Evolutionary conservation across 2,113 vertebrate genomes (phyloP).

Genomic region (Perca fluviatilis): DNA sequence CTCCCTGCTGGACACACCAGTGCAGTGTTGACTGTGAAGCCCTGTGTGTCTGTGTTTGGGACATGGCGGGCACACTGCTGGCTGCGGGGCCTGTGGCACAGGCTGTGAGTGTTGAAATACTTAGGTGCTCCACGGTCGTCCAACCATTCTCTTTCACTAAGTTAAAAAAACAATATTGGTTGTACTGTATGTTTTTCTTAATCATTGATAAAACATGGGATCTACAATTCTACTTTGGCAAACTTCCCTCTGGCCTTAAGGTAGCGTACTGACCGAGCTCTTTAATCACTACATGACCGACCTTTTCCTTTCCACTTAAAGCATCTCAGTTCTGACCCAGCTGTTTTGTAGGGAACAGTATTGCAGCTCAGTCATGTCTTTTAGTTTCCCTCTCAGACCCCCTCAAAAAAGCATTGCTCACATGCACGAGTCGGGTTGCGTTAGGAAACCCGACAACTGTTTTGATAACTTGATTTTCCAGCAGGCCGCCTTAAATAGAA

Average conservation of each 20-base stretch:
- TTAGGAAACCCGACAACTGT: slow-evolving; percentile 32
- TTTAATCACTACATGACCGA: slow-evolving; percentile 20
- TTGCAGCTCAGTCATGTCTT: slow-evolving; percentile 16
- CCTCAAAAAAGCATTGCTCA: slow-evolving; percentile 14
- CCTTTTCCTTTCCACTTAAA: slow-evolving; percentile 9
- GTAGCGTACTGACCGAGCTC: slow-evolving; percentile 54
- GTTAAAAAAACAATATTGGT: slow-evolving; percentile 38
- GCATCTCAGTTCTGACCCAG: neutral
- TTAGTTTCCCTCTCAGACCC: neutral
- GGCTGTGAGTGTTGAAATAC: slow-evolving; percentile 58
- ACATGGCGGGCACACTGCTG: slow-evolving; percentile 39
- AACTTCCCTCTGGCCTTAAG: slow-evolving; percentile 69
- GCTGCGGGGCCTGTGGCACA: slow-evolving; percentile 61
- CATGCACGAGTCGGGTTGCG: slow-evolving; percentile 35
- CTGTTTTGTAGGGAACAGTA: slow-evolving; percentile 28
- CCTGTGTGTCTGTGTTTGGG: slow-evolving; percentile 54
- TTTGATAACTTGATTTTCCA: slow-evolving; percentile 63
- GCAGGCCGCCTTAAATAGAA: slow-evolving; percentile 68
- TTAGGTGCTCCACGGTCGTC: slow-evolving; percentile 66
- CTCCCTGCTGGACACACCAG: slow-evolving; percentile 54
- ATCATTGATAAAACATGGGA: slow-evolving; percentile 29
- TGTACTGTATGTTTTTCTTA: slow-evolving; percentile 49
- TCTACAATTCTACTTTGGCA: slow-evolving; percentile 43
- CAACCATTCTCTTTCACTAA: slow-evolving; percentile 47
- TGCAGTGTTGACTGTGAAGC: slow-evolving; percentile 61